Evolutionary conservation across 2,888 invertebrate genomes (phyloP).

Genomic region (Caenorhabditis sp.): DNA sequence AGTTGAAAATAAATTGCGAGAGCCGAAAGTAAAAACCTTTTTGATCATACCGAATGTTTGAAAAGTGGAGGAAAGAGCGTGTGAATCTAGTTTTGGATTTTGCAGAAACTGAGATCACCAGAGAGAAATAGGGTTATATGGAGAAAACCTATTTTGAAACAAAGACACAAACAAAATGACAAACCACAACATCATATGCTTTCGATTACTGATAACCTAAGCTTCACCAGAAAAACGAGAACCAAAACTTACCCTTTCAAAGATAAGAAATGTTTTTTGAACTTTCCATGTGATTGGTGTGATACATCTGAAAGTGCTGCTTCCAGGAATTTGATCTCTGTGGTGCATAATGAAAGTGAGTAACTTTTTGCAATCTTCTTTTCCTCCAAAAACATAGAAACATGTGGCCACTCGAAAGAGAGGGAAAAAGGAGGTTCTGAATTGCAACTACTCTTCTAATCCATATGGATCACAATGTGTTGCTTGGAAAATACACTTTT

Average conservation of each 20-base stretch:
- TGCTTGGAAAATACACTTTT: slow-evolving; percentile 9
- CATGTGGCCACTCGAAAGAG: slow-evolving; percentile 13
- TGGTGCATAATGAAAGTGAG: slow-evolving; percentile 4
- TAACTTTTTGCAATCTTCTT: not conserved
- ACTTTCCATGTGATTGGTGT: not conserved
- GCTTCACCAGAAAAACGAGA: not conserved
- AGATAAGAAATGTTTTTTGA: slow-evolving; percentile 5
- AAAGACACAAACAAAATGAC: not conserved
- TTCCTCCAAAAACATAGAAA: slow-evolving; percentile 18
- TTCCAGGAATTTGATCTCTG: not conserved
- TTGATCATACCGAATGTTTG: not conserved
- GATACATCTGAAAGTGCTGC: not conserved
- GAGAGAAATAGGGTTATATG: too few species aligned
- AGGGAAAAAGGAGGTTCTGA: slow-evolving; percentile 24
- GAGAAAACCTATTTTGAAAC: not conserved
- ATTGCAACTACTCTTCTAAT: slow-evolving; percentile 45
- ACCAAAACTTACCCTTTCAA: not conserved
- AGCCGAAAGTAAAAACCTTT: not conserved
- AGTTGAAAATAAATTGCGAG: not conserved
- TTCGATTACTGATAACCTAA: not conserved
- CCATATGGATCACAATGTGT: slow-evolving; percentile 53
- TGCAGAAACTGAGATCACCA: too few species aligned
- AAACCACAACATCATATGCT: slow-evolving; percentile 7
- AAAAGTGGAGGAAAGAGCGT: not conserved
- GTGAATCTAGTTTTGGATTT: too few species aligned